These are phyloP conservation scores for Trisateles emortualis DNA, from an alignment of 2,888 invertebrate species.

Conservation along the genomic window DNA sequence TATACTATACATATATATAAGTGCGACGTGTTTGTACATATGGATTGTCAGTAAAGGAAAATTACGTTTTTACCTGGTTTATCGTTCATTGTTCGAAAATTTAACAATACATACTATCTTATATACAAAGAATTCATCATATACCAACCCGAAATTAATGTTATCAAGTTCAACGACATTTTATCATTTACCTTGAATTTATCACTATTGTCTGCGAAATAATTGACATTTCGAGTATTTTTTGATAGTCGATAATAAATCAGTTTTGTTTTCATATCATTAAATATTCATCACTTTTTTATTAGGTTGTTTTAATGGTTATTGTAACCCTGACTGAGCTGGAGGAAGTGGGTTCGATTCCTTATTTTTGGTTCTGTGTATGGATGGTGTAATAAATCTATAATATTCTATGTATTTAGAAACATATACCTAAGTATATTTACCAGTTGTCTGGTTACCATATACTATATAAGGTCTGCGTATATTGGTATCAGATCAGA, in stretches of 20 bases:
- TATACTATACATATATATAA: no score
- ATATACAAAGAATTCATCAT: conserved; percentile 19
- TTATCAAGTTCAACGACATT: conserved; percentile 80
- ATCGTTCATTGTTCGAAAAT: conserved; percentile 35
- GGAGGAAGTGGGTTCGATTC: no score
- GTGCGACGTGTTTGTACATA: no score
- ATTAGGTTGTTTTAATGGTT: no score
- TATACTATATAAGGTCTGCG: no score
- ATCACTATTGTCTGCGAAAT: conserved; percentile 66
- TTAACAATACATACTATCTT: conserved; percentile 3
- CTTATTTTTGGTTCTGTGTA: no score
- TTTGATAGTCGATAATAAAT: conserved; percentile 1
- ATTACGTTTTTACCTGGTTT: conserved; percentile 17
- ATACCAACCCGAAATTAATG: conserved; percentile 46
- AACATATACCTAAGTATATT: no score
- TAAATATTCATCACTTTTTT: neutral
- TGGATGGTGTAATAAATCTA: no score
- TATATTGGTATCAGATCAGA: no score
- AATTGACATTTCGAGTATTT: conserved; percentile 41
- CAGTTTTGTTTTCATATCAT: neutral
- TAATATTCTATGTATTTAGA: no score
- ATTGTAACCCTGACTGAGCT: no score
- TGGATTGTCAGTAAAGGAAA: conserved; percentile 8
- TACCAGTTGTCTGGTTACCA: no score
- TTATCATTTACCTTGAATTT: conserved; percentile 81